These are phyloP conservation scores for Mactra quadrangularis DNA, from an alignment of 1,140 invertebrate species.

Conservation along the genomic window DNA sequence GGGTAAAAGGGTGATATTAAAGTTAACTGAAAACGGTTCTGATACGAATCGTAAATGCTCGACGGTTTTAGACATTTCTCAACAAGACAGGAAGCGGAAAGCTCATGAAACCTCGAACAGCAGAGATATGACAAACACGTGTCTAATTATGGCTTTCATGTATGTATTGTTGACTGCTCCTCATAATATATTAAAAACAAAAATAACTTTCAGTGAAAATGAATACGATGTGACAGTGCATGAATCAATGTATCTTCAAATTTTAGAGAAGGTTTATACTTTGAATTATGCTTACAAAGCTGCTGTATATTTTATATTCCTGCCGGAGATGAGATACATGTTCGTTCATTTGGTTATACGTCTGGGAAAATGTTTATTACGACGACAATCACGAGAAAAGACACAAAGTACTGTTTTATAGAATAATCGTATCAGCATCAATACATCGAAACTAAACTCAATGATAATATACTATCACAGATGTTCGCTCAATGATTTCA, in stretches of 20 bases:
- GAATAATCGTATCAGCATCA: too few relatives aligned
- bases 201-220: conserved; percentile 40
- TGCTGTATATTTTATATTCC: conserved; percentile 14
- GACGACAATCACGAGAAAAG: too few relatives aligned
- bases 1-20: conserved; percentile 4
- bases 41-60: conserved; percentile 4
- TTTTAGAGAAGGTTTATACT: conserved; percentile 25
- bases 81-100: background rate
- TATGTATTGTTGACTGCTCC: conserved; percentile 61
- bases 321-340: conserved; percentile 39
- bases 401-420: too few relatives aligned
- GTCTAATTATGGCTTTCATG: conserved; percentile 29
- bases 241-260: conserved; percentile 20
- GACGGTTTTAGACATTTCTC: conserved; percentile 8
- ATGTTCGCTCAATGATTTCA: too few relatives aligned
- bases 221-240: conserved; percentile 7
- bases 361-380: too few relatives aligned
- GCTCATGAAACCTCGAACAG: conserved; percentile 44
- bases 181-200: conserved; percentile 60
- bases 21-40: conserved; percentile 6
- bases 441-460: too few relatives aligned
- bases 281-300: conserved; percentile 38
- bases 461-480: too few relatives aligned
- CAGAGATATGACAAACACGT: conserved; percentile 27
- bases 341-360: too few relatives aligned